Base-by-base conservation (phyloP, 2,888 invertebrate genomes). In the Penaeus monodon region DNA sequence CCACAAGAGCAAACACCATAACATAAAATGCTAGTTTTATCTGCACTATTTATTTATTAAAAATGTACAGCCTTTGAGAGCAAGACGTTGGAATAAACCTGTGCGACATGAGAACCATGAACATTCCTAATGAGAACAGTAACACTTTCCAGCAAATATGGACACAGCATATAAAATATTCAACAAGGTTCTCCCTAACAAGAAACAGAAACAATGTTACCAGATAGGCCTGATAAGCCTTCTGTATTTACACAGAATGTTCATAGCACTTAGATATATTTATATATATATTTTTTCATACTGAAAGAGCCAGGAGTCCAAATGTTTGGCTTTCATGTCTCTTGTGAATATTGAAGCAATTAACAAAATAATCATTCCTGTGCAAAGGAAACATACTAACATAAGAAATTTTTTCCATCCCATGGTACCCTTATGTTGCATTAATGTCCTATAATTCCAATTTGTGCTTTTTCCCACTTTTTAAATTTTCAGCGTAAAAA, bases 171-270 rank as follows among this genome's bases (percentile, higher is more conserved):
- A 86, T 82, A 86, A 86, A 86, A 82, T 86, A 82, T 82, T 86
- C 65, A 86, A 86, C 86, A 86, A 86, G 81, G 86, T 81, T 82
- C 85, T 85, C 86, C 64, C 68, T 86, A 86, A 86, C 86, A 86
- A 86, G 76, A 82, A 86, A 86, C 86, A 73, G 68, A 81, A 86
- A 86, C 86, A 86, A 73, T 77, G 76, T 86, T 66, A 86, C 64
- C 73, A 27, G 49, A 77, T 63, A 77, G 86, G 81, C 81, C 65
- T 33, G 68, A 27, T 81, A 82, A 78, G 86, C 86, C 78, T 76
- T 68, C 27, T 38, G 27, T 86, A 86, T 86, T 57, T 86, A 86
- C 86, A 86, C 79, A 85, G 86, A 86, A 86, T 86, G 86, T 86
- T 86, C 86, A 86, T 86, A 86, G 85, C 85, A 74, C 64, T 80